These are phyloP conservation scores for Eumaeus atala DNA, from an alignment of 1,140 invertebrate species.

Conservation along the genomic window DNA sequence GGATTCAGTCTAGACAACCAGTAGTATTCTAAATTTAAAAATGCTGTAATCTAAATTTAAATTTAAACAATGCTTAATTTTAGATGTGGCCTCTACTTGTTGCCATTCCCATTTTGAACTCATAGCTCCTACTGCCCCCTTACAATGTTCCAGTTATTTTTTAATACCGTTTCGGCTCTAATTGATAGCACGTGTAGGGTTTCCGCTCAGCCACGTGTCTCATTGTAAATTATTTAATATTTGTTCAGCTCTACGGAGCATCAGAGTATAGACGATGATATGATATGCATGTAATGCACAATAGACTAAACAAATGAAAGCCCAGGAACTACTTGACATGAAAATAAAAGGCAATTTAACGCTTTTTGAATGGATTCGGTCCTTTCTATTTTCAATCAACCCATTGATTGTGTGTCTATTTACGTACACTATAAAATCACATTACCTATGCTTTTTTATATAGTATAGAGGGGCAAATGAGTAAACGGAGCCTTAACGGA, in stretches of 20 bases:
- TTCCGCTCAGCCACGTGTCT: conserved; percentile 64
- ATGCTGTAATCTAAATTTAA: too few species aligned
- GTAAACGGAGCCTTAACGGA: not conserved
- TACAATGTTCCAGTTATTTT: conserved; percentile 43
- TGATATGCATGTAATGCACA: conserved; percentile 40
- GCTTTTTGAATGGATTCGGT: conserved; percentile 13
- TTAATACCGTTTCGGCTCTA: conserved; percentile 52
- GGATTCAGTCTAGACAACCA: too few species aligned
- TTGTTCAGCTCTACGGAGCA: conserved; percentile 39
- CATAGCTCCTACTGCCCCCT: conserved; percentile 40
- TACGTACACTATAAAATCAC: too few species aligned
- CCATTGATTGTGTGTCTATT: too few species aligned
- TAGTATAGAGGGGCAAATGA: too few species aligned
- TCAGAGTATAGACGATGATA: conserved; percentile 36
- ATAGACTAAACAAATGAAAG: conserved; percentile 39
- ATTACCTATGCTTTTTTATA: too few species aligned
- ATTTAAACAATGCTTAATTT: not conserved
- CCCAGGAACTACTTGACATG: conserved; percentile 39
- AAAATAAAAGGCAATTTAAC: conserved; percentile 32
- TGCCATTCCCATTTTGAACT: not conserved
- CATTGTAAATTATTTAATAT: conserved; percentile 58
- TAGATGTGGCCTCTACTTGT: too few species aligned
- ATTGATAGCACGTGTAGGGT: conserved; percentile 67
- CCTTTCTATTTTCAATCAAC: too few species aligned
- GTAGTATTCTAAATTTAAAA: too few species aligned